A percentile compares a stretch with the other conserved stretches of the same genome.
Evolutionary conservation across 2,797 vertebrate species (phyloP).

Genomic region (Eulemur coronatus): DNA sequence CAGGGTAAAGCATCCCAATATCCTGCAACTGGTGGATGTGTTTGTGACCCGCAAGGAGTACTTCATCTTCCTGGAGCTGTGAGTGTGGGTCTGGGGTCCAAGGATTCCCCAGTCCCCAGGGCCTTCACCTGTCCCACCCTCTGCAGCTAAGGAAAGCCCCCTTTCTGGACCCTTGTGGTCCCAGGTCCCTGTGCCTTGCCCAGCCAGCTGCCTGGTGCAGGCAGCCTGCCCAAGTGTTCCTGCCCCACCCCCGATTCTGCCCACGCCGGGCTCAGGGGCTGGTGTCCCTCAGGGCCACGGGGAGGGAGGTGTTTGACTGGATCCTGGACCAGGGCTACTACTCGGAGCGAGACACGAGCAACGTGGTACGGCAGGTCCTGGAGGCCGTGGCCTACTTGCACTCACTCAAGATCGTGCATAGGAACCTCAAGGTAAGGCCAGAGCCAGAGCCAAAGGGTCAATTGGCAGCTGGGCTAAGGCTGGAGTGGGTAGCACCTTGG

Average conservation of each 20-base stretch:
- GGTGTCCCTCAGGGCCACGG: constrained; percentile 91
- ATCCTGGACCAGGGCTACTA: constrained; percentile 99
- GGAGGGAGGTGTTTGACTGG: constrained; percentile 99
- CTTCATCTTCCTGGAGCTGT: constrained; percentile 99
- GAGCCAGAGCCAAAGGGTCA: neutral
- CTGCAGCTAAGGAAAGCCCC: constrained; percentile 35
- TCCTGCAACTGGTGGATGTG: constrained; percentile 97
- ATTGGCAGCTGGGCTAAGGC: neutral
- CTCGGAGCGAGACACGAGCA: constrained; percentile 97
- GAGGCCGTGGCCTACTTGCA: constrained; percentile 98
- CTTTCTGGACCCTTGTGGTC: constrained; percentile 18
- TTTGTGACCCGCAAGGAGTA: constrained; percentile 98
- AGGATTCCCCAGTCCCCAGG: neutral
- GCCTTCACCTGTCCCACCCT: neutral
- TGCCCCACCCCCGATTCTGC: constrained; percentile 41
- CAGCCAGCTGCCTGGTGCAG: constrained; percentile 20
- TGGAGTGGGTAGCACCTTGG: neutral
- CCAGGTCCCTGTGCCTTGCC: constrained; percentile 23
- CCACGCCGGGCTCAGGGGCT: constrained; percentile 71
- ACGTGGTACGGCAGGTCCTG: constrained; percentile 97
- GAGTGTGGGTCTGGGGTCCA: constrained; percentile 83
- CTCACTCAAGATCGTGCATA: constrained; percentile 96
- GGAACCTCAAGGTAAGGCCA: constrained; percentile 95
- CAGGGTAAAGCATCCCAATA: constrained; percentile 99
- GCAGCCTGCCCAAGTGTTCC: constrained; percentile 39